These are phyloP conservation scores for Drosophila neocordata DNA, from an alignment of 1,140 invertebrate genomes.

Conservation along the genomic window DNA sequence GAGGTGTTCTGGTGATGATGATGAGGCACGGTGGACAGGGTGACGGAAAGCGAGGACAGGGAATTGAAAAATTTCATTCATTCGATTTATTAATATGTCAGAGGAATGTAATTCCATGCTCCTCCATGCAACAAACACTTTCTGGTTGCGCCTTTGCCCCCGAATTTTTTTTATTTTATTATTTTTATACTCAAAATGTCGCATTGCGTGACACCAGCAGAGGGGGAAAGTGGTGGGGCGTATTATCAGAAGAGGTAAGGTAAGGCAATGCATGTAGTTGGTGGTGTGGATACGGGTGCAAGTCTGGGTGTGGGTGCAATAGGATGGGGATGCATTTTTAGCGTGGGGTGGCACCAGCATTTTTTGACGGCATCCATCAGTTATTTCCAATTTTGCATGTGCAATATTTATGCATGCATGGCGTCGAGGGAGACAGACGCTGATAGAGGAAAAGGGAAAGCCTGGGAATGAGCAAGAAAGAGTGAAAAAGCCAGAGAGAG, in stretches of 20 bases:
- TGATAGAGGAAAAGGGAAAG: neutral
- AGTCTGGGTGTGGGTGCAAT: neutral
- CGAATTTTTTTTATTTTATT: slow-evolving; percentile 17
- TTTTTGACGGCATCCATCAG: slow-evolving; percentile 78
- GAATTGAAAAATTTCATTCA: slow-evolving; percentile 58
- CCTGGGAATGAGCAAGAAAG: neutral
- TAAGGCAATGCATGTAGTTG: neutral
- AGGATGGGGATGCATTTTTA: slow-evolving; percentile 26
- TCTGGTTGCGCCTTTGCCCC: slow-evolving; percentile 24
- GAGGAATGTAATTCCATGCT: slow-evolving; percentile 57
- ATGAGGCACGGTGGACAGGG: too few species aligned
- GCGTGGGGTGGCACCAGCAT: slow-evolving; percentile 43
- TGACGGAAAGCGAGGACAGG: neutral
- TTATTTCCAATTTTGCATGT: slow-evolving; percentile 76
- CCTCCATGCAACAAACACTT: slow-evolving; percentile 26
- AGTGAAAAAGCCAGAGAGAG: neutral
- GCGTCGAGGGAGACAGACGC: neutral
- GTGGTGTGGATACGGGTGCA: neutral
- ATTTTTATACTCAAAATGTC: slow-evolving; percentile 48
- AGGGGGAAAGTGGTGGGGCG: neutral
- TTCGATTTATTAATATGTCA: slow-evolving; percentile 76
- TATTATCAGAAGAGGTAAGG: too few species aligned
- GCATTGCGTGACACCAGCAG: slow-evolving; percentile 27
- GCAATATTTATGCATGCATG: slow-evolving; percentile 70
- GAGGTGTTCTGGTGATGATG: neutral